Evolutionary conservation across 2,113 vertebrate species (phyloP).

Genomic region (Balaenoptera acutorostrata): DNA sequence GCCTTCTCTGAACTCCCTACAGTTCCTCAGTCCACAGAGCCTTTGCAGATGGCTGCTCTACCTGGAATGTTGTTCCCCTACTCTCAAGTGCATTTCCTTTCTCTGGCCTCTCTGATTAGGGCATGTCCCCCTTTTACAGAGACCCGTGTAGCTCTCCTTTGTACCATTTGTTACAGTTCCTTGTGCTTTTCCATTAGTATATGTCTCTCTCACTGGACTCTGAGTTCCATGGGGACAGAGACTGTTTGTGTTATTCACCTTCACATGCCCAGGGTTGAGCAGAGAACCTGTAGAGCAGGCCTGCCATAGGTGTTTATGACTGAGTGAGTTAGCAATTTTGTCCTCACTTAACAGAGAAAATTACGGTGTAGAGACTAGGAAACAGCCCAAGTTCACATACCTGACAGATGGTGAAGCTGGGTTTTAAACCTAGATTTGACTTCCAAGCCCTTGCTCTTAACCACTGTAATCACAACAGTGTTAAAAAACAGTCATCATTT

Average conservation of each 20-base stretch:
- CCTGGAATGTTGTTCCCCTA: not conserved
- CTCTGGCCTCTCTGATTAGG: not conserved
- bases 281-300: not conserved
- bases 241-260: not conserved
- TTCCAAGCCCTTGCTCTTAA: not conserved
- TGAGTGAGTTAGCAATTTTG: not conserved
- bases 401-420: not conserved
- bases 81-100: not conserved
- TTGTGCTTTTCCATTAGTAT: not conserved
- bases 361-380: not conserved
- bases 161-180: not conserved
- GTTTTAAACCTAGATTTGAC: not conserved
- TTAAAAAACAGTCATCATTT: not conserved
- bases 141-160: not conserved
- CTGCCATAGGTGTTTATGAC: not conserved
- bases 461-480: no score
- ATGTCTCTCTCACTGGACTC: not conserved
- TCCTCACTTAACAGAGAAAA: not conserved
- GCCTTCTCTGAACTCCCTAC: not conserved
- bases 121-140: not conserved
- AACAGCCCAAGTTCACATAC: not conserved
- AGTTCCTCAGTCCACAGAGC: not conserved
- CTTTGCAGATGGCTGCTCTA: not conserved
- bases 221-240: not conserved
- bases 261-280: not conserved